These are phyloP conservation scores for Penaeus japonicus DNA, from an alignment of 1,140 invertebrate genomes.

Conservation along the genomic window DNA sequence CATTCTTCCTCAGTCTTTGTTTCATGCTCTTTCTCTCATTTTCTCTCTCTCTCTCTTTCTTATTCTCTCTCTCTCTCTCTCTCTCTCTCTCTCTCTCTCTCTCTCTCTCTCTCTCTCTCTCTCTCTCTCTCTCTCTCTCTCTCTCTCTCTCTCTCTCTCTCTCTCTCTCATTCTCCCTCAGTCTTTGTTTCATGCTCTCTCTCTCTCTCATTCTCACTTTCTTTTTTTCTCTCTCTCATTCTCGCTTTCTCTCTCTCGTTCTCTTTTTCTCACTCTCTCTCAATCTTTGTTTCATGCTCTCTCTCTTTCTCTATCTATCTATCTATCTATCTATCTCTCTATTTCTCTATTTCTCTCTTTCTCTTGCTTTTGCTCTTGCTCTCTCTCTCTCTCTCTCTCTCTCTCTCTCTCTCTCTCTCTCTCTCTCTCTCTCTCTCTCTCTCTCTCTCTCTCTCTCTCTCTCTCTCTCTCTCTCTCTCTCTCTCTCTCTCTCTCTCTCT, in stretches of 20 bases:
- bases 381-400: neutral
- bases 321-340: neutral
- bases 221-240: neutral
- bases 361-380: neutral
- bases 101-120: neutral
- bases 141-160: conserved; percentile 12
- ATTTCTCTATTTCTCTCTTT: too few species aligned
- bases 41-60: neutral
- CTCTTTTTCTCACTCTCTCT: neutral
- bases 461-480: too few species aligned
- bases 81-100: neutral
- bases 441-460: neutral
- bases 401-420: neutral
- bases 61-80: neutral
- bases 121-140: neutral
- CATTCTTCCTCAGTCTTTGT: neutral
- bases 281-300: neutral
- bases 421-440: neutral
- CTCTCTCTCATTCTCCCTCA: neutral
- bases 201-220: conserved; percentile 7
- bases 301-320: neutral
- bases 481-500: neutral
- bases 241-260: neutral
- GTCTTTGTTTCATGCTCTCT: neutral
- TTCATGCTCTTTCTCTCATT: neutral